phyloP scores from a whole-genome alignment of 2,113 vertebrate genomes.

The Pteruthius melanotis region DNA sequence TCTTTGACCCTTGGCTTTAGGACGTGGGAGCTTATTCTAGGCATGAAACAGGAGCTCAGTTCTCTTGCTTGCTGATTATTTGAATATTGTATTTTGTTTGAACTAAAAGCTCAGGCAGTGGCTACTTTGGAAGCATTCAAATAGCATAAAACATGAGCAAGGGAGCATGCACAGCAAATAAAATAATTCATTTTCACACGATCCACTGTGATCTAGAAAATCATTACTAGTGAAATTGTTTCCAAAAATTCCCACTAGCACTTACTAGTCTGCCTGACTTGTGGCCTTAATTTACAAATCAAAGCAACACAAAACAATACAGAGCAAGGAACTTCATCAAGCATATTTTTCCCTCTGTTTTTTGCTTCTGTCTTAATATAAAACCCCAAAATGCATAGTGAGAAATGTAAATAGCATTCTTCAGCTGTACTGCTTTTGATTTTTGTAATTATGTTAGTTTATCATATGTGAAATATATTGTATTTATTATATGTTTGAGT shows the following conservation, averaged over 20 bases:
- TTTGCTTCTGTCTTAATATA: background rate
- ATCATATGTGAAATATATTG: background rate
- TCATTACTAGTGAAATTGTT: background rate
- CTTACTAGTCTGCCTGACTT: background rate
- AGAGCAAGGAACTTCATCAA: background rate
- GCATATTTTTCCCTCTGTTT: background rate
- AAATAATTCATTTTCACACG: background rate
- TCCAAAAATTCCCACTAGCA: background rate
- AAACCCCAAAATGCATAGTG: background rate
- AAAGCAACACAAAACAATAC: background rate
- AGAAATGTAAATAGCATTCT: background rate
- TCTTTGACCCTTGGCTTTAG: background rate
- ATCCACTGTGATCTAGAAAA: background rate
- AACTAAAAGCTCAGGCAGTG: background rate
- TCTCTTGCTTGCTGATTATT: background rate
- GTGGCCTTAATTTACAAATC: background rate
- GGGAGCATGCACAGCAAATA: background rate
- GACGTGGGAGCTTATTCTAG: background rate
- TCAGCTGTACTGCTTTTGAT: background rate
- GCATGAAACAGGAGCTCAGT: background rate
- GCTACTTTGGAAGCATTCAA: background rate
- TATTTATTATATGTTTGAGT: background rate
- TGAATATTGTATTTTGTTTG: background rate
- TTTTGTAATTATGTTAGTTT: background rate
- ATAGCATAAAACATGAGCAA: background rate